Evolutionary conservation across 1,140 invertebrate genomes (phyloP).

Genomic region (Charaxes varanes): DNA sequence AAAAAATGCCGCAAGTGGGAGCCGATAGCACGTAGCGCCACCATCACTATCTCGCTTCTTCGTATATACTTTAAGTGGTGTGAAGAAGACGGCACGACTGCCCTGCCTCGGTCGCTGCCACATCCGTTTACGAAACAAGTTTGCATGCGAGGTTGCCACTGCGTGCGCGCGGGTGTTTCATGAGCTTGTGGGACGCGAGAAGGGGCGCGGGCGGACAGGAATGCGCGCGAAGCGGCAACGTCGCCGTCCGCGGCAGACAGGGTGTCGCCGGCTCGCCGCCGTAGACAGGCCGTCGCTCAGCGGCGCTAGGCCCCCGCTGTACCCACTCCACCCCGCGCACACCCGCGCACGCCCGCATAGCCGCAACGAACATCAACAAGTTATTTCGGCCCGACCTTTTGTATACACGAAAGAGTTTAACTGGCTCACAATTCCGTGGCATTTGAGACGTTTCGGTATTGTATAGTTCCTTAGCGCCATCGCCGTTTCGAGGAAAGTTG

Average conservation of each 20-base stretch:
- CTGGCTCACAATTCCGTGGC: slow-evolving; percentile 19
- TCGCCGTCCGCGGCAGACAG: slow-evolving; percentile 87
- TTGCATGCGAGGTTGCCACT: slow-evolving; percentile 75
- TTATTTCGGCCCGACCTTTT: slow-evolving; percentile 57
- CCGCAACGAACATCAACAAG: slow-evolving; percentile 67
- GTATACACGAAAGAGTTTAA: slow-evolving; percentile 46
- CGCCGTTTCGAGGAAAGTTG: slow-evolving; percentile 72
- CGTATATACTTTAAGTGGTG: slow-evolving; percentile 11
- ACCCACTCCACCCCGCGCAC: slow-evolving; percentile 32
- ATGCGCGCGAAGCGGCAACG: slow-evolving; percentile 79
- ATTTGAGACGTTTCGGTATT: slow-evolving; percentile 40
- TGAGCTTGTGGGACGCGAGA: slow-evolving; percentile 38
- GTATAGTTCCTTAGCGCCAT: slow-evolving; percentile 59
- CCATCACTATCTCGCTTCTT: slow-evolving; percentile 46
- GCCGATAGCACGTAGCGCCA: slow-evolving; percentile 72
- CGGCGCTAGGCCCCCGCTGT: slow-evolving; percentile 54
- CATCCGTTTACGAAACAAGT: slow-evolving; percentile 81
- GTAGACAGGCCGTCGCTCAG: slow-evolving; percentile 83
- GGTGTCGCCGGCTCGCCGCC: slow-evolving; percentile 89
- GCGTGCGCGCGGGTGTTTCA: slow-evolving; percentile 49
- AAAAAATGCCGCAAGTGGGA: slow-evolving; percentile 73
- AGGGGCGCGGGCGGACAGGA: slow-evolving; percentile 69
- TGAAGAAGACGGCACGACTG: slow-evolving; percentile 35
- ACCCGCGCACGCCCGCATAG: slow-evolving; percentile 43
- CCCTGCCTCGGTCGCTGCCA: slow-evolving; percentile 69